phyloP scores from a whole-genome alignment of 2,797 vertebrate genomes.

The Catharus ustulatus region DNA sequence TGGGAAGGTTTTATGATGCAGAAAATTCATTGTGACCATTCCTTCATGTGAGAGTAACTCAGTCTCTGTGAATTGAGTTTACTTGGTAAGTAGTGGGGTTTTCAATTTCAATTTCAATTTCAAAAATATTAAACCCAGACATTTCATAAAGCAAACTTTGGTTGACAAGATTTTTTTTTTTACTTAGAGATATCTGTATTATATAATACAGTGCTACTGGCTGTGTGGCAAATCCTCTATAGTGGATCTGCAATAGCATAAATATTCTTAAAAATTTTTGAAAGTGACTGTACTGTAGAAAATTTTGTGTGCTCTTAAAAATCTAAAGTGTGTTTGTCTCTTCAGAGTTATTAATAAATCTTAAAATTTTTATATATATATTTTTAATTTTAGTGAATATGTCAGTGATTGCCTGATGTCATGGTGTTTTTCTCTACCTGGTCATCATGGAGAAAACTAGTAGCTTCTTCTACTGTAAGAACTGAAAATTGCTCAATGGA shows the following conservation, averaged over 20 bases:
- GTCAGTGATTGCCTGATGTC: background rate
- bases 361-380: background rate
- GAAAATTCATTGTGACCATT: background rate
- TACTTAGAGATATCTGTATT: background rate
- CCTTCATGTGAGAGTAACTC: background rate
- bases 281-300: background rate
- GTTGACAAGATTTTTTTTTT: background rate
- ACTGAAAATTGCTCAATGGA: background rate
- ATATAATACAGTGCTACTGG: background rate
- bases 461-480: background rate
- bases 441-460: background rate
- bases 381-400: background rate
- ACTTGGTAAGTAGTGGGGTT: background rate
- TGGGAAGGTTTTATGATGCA: background rate
- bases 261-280: background rate
- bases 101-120: background rate
- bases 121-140: background rate
- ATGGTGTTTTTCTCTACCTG: background rate
- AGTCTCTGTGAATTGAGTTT: background rate
- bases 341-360: background rate
- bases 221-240: background rate
- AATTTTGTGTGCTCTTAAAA: background rate
- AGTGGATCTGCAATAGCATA: background rate
- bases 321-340: background rate
- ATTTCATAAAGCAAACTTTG: slow-evolving; percentile 3